Conservation (phyloP, 2,797 vertebrate genomes). For the Danio albolineatus region DNA sequence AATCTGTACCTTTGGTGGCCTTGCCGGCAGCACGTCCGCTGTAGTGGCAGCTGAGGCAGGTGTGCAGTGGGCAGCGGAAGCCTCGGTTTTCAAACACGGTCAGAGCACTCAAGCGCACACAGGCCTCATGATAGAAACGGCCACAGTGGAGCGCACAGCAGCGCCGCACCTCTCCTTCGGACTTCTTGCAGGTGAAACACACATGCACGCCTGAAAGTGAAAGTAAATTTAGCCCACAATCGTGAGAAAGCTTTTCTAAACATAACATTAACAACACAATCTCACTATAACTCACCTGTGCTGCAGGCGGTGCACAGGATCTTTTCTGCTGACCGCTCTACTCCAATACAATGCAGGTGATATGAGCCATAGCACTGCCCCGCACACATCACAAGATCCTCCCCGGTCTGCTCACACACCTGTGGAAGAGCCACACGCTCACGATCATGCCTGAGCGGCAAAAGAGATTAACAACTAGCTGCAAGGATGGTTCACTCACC, state of each 20-base stretch:
- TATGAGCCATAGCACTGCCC: slow-evolving; percentile 93
- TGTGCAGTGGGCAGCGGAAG: slow-evolving; percentile 95
- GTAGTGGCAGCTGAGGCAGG: slow-evolving; percentile 93
- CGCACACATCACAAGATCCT: slow-evolving; percentile 89
- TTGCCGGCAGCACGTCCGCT: slow-evolving; percentile 84
- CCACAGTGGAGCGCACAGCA: slow-evolving; percentile 92
- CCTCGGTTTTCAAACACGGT: slow-evolving; percentile 92
- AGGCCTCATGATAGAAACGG: slow-evolving; percentile 95
- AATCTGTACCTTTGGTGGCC: slow-evolving; percentile 88
- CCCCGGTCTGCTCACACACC: slow-evolving; percentile 91
- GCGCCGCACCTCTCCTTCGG: slow-evolving; percentile 84
- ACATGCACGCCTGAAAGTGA: slow-evolving; percentile 84
- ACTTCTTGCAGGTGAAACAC: slow-evolving; percentile 93
- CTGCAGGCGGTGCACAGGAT: slow-evolving; percentile 88
- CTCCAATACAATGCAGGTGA: slow-evolving; percentile 88
- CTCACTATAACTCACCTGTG: slow-evolving; percentile 81
- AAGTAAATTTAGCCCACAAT: background rate
- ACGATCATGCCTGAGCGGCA: slow-evolving; percentile 10
- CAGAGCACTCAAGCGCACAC: slow-evolving; percentile 85
- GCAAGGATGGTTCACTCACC: slow-evolving; percentile 73
- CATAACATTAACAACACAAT: background rate
- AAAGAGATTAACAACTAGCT: background rate
- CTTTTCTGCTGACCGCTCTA: slow-evolving; percentile 81
- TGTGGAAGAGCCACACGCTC: slow-evolving; percentile 60
- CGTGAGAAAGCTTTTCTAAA: background rate